Evolutionary conservation across 2,113 vertebrate species (phyloP).

Genomic region (Noturus placidus): DNA sequence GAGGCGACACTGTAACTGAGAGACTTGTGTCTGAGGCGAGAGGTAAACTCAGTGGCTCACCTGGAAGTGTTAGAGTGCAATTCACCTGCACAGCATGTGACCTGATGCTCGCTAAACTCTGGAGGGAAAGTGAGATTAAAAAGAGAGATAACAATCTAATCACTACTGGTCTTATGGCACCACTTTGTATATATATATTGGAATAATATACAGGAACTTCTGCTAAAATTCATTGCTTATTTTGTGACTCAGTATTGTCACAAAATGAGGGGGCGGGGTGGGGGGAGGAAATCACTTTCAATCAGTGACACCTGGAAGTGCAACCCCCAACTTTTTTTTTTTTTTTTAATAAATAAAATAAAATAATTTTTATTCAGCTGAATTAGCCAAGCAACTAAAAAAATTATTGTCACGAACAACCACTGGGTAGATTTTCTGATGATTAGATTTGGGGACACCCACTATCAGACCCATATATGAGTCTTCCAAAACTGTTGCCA

Average conservation of each 20-base stretch:
- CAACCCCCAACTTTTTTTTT: background rate
- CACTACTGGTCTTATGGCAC: background rate
- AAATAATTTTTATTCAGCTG: background rate
- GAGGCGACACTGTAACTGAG: slow-evolving; percentile 74
- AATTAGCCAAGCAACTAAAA: background rate
- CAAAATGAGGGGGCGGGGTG: too few relatives aligned
- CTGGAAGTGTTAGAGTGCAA: slow-evolving; percentile 78
- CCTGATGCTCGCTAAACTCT: slow-evolving; percentile 81
- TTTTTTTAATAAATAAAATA: too few relatives aligned
- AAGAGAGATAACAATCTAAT: background rate
- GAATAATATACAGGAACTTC: background rate
- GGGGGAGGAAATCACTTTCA: background rate
- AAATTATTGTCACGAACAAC: background rate
- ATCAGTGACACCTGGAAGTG: background rate
- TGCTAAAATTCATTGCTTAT: background rate
- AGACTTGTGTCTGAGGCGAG: slow-evolving; percentile 76
- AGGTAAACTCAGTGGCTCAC: slow-evolving; percentile 74
- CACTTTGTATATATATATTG: background rate
- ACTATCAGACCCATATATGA: background rate
- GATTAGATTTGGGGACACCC: background rate
- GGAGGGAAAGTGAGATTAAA: background rate
- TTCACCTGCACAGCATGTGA: slow-evolving; percentile 79
- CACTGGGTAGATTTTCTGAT: background rate
- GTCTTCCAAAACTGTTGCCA: background rate
- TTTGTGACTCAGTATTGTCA: background rate